Evolutionary conservation across 1,140 invertebrate species (phyloP).

Genomic region (Orussus abietinus): DNA sequence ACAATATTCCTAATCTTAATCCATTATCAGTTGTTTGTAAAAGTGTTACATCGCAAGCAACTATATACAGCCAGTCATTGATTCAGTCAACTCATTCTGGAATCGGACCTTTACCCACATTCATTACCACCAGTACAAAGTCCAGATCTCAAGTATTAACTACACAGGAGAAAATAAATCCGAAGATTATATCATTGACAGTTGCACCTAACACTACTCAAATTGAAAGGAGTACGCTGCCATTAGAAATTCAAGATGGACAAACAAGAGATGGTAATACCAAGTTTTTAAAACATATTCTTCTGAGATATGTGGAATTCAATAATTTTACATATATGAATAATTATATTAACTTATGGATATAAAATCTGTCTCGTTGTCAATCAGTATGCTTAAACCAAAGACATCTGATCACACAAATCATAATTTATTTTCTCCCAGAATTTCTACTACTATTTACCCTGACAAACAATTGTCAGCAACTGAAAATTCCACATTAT

Average conservation of each 20-base stretch:
- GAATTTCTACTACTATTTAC: conserved; percentile 2
- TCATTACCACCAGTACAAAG: background rate
- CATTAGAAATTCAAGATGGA: conserved; percentile 23
- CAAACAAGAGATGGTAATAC: conserved; percentile 22
- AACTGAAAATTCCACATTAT: no score
- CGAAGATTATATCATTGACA: conserved; percentile 13
- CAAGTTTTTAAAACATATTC: background rate
- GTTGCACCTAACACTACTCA: conserved; percentile 12
- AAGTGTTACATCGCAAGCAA: conserved; percentile 16
- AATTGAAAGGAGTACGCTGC: conserved; percentile 23
- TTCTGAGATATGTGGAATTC: conserved; percentile 20
- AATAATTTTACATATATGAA: conserved; percentile 1
- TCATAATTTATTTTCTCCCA: conserved; percentile 9
- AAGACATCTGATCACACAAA: conserved; percentile 15
- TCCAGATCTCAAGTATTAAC: background rate
- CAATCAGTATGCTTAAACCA: conserved; percentile 22
- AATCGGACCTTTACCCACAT: conserved; percentile 7
- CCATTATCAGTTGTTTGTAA: conserved; percentile 14
- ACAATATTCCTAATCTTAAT: conserved; percentile 10
- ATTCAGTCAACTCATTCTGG: conserved; percentile 21
- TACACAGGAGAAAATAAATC: conserved; percentile 21
- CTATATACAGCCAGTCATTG: conserved; percentile 16
- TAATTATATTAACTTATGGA: conserved; percentile 19
- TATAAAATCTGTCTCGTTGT: conserved; percentile 21
- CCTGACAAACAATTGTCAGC: no score